These are phyloP conservation scores for Erinaceus europaeus DNA, from an alignment of 2,113 vertebrate genomes.

Conservation along the genomic window DNA sequence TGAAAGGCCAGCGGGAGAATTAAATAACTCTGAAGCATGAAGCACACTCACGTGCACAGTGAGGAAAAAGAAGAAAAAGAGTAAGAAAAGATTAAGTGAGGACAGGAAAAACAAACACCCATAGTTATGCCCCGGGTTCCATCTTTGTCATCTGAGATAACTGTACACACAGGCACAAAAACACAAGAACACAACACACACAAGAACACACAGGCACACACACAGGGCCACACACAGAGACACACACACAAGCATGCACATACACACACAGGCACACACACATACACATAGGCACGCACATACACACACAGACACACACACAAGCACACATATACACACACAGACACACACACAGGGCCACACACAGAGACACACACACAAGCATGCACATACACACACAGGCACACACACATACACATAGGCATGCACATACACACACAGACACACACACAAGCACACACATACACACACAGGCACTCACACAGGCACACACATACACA, in stretches of 20 bases:
- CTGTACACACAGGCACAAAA: not conserved
- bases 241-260: no score
- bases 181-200: no score
- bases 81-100: slow-evolving; percentile 7
- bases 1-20: not conserved
- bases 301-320: not conserved
- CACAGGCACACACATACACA: no score
- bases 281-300: no score
- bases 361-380: no score
- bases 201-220: not conserved
- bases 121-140: not conserved
- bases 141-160: not conserved
- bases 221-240: not conserved
- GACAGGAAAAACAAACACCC: not conserved
- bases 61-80: slow-evolving; percentile 12
- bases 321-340: not conserved
- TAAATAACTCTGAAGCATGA: not conserved
- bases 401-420: slow-evolving; percentile 8
- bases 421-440: no score
- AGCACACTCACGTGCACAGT: no score
- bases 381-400: no score
- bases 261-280: not conserved
- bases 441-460: slow-evolving; percentile 2
- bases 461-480: not conserved
- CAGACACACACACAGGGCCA: not conserved